phyloP scores from a whole-genome alignment of 1,140 invertebrate genomes.

The Planococcus citri region DNA sequence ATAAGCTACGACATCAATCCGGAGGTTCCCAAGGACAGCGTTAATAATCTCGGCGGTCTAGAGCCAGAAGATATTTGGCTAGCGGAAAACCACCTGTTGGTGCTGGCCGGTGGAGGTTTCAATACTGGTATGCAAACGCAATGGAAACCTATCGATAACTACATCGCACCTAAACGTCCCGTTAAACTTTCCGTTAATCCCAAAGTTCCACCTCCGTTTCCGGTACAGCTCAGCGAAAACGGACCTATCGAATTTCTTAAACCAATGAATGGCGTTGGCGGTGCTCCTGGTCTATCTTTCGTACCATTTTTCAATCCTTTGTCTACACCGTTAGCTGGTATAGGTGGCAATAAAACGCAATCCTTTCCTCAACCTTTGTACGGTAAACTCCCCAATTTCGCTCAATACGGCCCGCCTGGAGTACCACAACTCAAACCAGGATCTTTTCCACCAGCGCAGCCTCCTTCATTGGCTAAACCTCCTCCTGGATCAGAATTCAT shows the following conservation, averaged over 20 bases:
- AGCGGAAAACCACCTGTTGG: conserved; percentile 72
- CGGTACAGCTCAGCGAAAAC: conserved; percentile 63
- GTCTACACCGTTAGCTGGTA: conserved; percentile 35
- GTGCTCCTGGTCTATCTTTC: conserved; percentile 30
- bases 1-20: conserved; percentile 63
- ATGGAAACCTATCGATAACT: conserved; percentile 71
- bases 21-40: conserved; percentile 63
- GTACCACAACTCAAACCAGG: conserved; percentile 38
- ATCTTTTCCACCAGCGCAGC: conserved; percentile 30
- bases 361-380: conserved; percentile 31
- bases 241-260: conserved; percentile 59
- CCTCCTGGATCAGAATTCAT: conserved; percentile 55
- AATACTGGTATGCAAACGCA: conserved; percentile 33
- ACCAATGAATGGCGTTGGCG: conserved; percentile 31
- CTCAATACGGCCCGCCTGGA: conserved; percentile 36
- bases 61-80: conserved; percentile 77
- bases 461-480: conserved; percentile 22
- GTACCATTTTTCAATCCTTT: conserved; percentile 33
- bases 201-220: conserved; percentile 75
- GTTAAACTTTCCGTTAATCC: conserved; percentile 61
- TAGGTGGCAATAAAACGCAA: conserved; percentile 27
- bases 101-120: conserved; percentile 59
- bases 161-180: conserved; percentile 61
- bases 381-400: conserved; percentile 46
- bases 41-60: conserved; percentile 63